phyloP scores from a whole-genome alignment of 2,113 vertebrate genomes.

The Phrynosoma platyrhinos region DNA sequence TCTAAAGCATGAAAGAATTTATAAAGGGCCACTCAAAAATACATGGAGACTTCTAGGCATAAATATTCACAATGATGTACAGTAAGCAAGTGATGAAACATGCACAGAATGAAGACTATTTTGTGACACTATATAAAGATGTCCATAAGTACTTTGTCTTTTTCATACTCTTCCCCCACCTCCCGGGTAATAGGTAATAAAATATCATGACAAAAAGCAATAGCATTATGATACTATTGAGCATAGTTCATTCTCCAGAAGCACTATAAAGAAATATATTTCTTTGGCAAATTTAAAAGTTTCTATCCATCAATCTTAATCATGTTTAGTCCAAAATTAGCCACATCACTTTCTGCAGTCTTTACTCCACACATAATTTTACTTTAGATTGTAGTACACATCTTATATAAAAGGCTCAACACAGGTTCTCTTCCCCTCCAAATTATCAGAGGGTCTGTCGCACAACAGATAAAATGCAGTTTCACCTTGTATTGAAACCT shows the following conservation, averaged over 20 bases:
- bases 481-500: too few relatives aligned
- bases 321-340: not conserved
- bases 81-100: slow-evolving; percentile 62
- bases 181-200: slow-evolving; percentile 4
- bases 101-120: slow-evolving; percentile 17
- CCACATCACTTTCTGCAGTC: not conserved
- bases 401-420: not conserved
- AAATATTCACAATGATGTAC: slow-evolving; percentile 57
- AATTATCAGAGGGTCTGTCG: not conserved
- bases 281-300: not conserved
- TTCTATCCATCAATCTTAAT: not conserved
- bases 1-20: slow-evolving; percentile 60
- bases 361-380: not conserved
- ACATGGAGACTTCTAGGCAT: slow-evolving; percentile 56
- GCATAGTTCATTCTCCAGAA: not conserved
- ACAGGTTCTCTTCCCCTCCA: not conserved
- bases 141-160: slow-evolving; percentile 56
- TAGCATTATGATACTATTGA: not conserved
- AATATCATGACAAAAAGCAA: slow-evolving; percentile 36
- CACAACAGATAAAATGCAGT: too few relatives aligned
- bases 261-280: not conserved
- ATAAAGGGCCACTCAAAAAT: slow-evolving; percentile 56
- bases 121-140: slow-evolving; percentile 40
- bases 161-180: not conserved
- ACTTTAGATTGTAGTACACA: not conserved